Base-by-base conservation (phyloP, 1,140 invertebrate genomes). In the Aphis craccivora region DNA sequence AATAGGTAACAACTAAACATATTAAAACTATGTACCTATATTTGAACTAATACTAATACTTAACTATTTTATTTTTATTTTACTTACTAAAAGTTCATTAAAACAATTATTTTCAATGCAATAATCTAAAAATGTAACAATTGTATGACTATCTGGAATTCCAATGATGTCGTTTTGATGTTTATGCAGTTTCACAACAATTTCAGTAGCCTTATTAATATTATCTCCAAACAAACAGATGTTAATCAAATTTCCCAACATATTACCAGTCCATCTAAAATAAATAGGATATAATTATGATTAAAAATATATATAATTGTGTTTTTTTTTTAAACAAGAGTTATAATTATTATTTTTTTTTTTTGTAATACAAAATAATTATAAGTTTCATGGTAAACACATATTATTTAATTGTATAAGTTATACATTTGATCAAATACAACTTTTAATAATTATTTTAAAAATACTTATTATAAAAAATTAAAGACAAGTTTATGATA, bases 231-330 rank as follows among this genome's bases (percentile, higher is more conserved):
- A 95, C 20, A 96, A 94, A 30, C 95, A 94, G 23, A 96, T 67
- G 0, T 94, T 95, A 55, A 97, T 95, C 35, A 97, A 95, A 94
- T 96, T 95, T 25, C 96, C 96, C 23, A 97, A 94, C 95, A 96
- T 96, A 94, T 95, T 95, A 8, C 96, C 96, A 48, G 96, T 96
- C 95, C 96, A n/a, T n/a, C n/a, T n/a, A n/a, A n/a, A n/a, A n/a
- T n/a, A n/a, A n/a, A n/a, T n/a, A n/a, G n/a, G n/a, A n/a, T n/a
- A n/a, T n/a, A n/a, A n/a, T n/a, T n/a, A n/a, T n/a, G n/a, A n/a
- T n/a, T n/a, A n/a, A n/a, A n/a, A n/a, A n/a, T n/a, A n/a, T n/a
- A n/a, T n/a, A n/a, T n/a, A n/a, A n/a, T n/a, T n/a, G n/a, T n/a
- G n/a, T n/a, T n/a, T n/a, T n/a, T n/a, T n/a, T n/a, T n/a, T n/a